Conservation (phyloP, 2,113 vertebrate genomes). For the Varanus komodoensis region DNA sequence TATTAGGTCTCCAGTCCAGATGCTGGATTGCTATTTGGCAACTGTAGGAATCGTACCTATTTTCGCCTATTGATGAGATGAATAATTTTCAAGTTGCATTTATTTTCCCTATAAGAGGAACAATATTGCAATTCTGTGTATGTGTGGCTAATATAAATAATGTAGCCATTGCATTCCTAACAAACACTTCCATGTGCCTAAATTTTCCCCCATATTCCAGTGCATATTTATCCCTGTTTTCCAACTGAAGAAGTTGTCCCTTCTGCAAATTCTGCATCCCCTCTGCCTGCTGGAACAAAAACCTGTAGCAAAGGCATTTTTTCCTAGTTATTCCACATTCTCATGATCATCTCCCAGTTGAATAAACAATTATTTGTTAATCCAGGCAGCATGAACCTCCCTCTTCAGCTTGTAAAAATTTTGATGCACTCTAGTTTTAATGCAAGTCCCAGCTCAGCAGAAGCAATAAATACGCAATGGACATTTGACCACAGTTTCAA, state of each 20-base stretch:
- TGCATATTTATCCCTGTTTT: no score
- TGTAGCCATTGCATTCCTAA: no score
- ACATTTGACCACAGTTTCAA: not conserved
- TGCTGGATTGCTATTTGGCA: not conserved
- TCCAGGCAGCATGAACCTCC: not conserved
- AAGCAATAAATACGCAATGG: not conserved
- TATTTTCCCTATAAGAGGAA: not conserved
- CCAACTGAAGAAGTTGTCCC: no score
- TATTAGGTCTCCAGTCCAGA: not conserved
- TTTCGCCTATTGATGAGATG: not conserved
- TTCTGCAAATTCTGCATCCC: no score
- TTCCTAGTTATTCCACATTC: not conserved
- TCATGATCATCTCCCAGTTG: not conserved
- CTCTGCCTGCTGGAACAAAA: not conserved
- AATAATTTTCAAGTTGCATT: not conserved
- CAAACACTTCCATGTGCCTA: no score
- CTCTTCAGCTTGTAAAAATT: not conserved
- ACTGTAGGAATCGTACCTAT: not conserved
- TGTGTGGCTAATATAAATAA: not conserved
- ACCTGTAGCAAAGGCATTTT: not conserved
- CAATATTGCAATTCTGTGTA: not conserved
- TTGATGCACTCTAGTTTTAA: not conserved
- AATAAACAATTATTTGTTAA: not conserved
- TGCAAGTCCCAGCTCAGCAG: not conserved
- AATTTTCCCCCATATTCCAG: no score